Conservation (phyloP, 2,888 invertebrate genomes). For the Parthenolecanium corni region DNA sequence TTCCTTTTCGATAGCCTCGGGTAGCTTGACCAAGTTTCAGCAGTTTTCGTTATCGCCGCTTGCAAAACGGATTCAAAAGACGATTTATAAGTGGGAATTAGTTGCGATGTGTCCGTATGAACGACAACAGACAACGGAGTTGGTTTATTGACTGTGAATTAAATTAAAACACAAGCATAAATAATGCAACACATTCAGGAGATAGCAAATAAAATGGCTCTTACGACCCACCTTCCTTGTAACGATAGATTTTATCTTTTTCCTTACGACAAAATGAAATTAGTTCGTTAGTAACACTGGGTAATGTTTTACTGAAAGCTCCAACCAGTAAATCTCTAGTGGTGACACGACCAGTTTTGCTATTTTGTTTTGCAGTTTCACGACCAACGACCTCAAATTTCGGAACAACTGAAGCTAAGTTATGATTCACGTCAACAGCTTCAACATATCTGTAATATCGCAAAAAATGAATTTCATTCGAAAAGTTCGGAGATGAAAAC, state of each 20-base stretch:
- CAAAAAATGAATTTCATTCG: background rate
- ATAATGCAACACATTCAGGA: background rate
- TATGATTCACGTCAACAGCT: conserved; percentile 39
- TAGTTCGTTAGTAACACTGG: conserved; percentile 42
- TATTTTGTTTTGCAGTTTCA: conserved; percentile 11
- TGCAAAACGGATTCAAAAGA: conserved; percentile 38
- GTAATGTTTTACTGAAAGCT: conserved; percentile 43
- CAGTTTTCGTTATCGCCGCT: conserved; percentile 42
- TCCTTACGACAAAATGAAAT: conserved; percentile 37
- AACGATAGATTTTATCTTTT: conserved; percentile 28
- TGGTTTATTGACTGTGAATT: conserved; percentile 43
- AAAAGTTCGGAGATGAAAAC: conserved; percentile 35
- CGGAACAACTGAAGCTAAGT: background rate
- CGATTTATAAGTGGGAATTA: conserved; percentile 45
- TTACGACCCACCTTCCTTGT: conserved; percentile 31
- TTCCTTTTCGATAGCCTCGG: background rate
- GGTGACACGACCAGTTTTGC: background rate
- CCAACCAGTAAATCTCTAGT: conserved; percentile 45
- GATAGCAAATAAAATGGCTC: background rate
- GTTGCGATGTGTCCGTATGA: conserved; percentile 41
- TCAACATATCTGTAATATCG: conserved; percentile 38
- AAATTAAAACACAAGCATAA: background rate
- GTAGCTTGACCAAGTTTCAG: conserved; percentile 41
- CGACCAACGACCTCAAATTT: conserved; percentile 7
- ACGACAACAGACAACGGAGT: conserved; percentile 51